Evolutionary conservation across 2,797 vertebrate genomes (phyloP).

Genomic region (Pangasius krempfi): DNA sequence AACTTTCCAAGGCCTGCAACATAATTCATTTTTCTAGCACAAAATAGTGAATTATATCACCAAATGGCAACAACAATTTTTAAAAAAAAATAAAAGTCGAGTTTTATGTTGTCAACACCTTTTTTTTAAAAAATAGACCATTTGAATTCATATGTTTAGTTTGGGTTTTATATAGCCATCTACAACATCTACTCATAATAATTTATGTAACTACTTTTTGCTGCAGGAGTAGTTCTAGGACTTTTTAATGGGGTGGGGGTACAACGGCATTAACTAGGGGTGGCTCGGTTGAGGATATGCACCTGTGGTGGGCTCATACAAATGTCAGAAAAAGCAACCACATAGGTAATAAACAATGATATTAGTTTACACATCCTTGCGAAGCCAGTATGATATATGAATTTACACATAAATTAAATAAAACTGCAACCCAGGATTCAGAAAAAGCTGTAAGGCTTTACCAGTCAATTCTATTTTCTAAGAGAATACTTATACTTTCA

Average conservation of each 20-base stretch:
- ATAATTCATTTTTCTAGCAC: slow-evolving; percentile 1
- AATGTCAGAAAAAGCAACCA: neutral
- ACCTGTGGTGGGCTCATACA: neutral
- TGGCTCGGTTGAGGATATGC: neutral
- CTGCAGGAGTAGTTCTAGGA: neutral
- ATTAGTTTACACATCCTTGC: neutral
- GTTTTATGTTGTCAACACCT: neutral
- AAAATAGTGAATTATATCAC: neutral
- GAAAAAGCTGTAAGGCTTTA: neutral
- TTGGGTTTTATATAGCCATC: neutral
- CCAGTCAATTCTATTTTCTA: neutral
- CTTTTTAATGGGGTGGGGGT: neutral
- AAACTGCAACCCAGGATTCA: neutral
- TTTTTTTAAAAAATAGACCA: neutral
- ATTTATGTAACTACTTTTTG: neutral
- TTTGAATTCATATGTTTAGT: neutral
- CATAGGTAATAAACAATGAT: neutral
- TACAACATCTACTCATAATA: neutral
- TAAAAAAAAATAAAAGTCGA: too few species aligned
- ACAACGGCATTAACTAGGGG: neutral
- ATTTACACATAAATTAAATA: too few species aligned
- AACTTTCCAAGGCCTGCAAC: neutral
- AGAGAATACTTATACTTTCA: neutral
- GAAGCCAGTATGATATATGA: neutral
- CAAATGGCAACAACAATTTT: neutral